Percentiles rank a stretch among this genome's conserved stretches.
These are phyloP conservation scores for Himalopsyche anomala DNA, from an alignment of 2,888 invertebrate species.

Conservation along the genomic window DNA sequence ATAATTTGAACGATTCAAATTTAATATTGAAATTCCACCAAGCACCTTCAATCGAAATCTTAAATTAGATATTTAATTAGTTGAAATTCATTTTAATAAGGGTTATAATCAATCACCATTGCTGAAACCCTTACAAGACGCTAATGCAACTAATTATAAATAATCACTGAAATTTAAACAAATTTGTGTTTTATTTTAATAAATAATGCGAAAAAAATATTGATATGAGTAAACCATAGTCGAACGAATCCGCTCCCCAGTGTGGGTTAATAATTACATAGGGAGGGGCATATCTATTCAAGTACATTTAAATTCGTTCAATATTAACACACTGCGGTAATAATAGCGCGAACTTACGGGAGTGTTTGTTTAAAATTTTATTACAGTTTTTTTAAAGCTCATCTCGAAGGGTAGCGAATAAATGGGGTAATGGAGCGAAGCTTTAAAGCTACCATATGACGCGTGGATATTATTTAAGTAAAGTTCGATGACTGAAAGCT, in stretches of 20 bases:
- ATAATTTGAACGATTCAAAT: too few species aligned
- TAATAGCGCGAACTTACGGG: background rate
- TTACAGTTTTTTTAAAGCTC: slow-evolving; percentile 49
- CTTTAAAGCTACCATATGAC: slow-evolving; percentile 5
- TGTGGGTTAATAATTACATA: background rate
- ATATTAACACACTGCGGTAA: slow-evolving; percentile 14
- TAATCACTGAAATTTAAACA: too few species aligned
- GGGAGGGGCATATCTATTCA: background rate
- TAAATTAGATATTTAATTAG: too few species aligned
- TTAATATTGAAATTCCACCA: too few species aligned
- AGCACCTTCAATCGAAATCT: too few species aligned
- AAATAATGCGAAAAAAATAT: too few species aligned
- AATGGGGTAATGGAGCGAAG: slow-evolving; percentile 51
- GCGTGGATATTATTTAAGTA: background rate
- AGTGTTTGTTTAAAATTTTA: slow-evolving; percentile 56
- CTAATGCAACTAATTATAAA: too few species aligned
- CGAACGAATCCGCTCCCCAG: background rate
- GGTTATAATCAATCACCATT: too few species aligned
- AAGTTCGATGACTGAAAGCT: background rate
- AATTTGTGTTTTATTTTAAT: too few species aligned
- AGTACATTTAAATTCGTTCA: slow-evolving; percentile 24
- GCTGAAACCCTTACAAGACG: too few species aligned
- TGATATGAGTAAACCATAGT: background rate
- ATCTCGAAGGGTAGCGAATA: slow-evolving; percentile 39
- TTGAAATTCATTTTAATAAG: too few species aligned